Percentiles rank a stretch among this genome's conserved stretches.
Conservation (phyloP, 2,797 vertebrate genomes). For the Sebastes glaucus region DNA sequence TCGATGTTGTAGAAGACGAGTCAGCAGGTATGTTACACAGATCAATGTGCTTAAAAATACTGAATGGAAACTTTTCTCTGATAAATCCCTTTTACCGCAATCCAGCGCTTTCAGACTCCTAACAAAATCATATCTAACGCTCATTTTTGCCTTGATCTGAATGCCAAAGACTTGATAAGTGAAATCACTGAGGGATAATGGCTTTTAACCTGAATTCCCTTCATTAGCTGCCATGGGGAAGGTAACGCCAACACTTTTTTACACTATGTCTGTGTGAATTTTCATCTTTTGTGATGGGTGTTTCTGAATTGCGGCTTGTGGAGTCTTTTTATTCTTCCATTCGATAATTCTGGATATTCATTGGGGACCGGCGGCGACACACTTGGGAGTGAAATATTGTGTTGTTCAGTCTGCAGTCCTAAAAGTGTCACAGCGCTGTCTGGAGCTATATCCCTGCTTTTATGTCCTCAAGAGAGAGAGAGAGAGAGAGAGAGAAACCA, state of each 20-base stretch:
- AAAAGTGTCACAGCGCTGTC: constrained; percentile 13
- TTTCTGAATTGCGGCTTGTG: constrained; percentile 4
- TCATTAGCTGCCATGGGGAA: constrained; percentile 1
- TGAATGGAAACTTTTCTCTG: neutral
- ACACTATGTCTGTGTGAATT: neutral
- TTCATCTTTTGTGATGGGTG: constrained; percentile 1
- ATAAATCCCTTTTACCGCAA: neutral
- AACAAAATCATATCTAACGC: neutral
- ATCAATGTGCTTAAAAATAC: neutral
- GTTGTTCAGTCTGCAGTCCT: constrained; percentile 19
- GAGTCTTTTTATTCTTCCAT: constrained; percentile 12
- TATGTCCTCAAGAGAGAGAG: neutral
- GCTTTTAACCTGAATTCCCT: constrained; percentile 7
- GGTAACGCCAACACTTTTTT: neutral
- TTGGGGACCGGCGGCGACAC: neutral
- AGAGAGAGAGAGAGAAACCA: neutral
- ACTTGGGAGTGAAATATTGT: constrained; percentile 11
- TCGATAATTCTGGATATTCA: constrained; percentile 20
- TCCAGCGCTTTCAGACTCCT: neutral
- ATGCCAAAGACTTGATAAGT: constrained; percentile 5
- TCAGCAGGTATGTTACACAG: neutral
- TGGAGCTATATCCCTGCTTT: constrained; percentile 29
- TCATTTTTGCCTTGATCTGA: neutral
- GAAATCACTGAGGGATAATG: constrained; percentile 15
- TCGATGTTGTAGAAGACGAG: neutral